Evolutionary conservation across 2,888 invertebrate species (phyloP).

Genomic region (Lasioglossum malachurum): DNA sequence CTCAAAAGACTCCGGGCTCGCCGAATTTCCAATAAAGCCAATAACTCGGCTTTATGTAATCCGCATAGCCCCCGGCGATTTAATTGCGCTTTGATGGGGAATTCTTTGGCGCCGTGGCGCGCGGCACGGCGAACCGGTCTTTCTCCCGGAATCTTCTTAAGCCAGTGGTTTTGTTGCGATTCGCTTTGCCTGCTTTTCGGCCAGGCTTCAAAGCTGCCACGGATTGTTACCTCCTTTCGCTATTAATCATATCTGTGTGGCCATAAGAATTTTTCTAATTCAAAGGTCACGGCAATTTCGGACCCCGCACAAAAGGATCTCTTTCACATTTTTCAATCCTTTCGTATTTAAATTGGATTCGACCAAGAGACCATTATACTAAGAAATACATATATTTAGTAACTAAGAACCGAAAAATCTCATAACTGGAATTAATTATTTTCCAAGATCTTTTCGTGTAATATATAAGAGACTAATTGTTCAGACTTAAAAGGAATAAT

Average conservation of each 20-base stretch:
- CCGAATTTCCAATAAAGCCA: constrained; percentile 72
- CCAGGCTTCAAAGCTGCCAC: background rate
- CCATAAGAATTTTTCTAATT: constrained; percentile 6
- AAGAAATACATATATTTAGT: background rate
- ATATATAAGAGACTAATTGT: no score
- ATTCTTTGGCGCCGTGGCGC: constrained; percentile 60
- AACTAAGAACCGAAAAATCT: background rate
- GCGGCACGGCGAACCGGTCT: constrained; percentile 40
- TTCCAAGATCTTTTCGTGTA: no score
- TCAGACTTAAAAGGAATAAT: no score
- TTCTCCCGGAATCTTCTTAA: constrained; percentile 40
- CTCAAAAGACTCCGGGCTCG: constrained; percentile 59
- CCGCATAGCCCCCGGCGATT: constrained; percentile 59
- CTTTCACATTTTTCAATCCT: background rate
- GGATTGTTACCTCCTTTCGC: constrained; percentile 14
- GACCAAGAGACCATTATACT: background rate
- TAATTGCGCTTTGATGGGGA: constrained; percentile 67
- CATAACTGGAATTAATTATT: background rate
- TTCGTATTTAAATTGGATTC: background rate
- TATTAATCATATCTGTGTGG: background rate
- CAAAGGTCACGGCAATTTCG: constrained; percentile 3
- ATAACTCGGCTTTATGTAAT: constrained; percentile 65
- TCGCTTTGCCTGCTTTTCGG: constrained; percentile 25
- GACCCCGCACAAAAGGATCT: background rate
- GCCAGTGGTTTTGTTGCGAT: constrained; percentile 38